Evolutionary conservation across 2,888 invertebrate genomes (phyloP), one percentile per base, ranked within the genome.

Genomic region (Piscicola geometra): DNA sequence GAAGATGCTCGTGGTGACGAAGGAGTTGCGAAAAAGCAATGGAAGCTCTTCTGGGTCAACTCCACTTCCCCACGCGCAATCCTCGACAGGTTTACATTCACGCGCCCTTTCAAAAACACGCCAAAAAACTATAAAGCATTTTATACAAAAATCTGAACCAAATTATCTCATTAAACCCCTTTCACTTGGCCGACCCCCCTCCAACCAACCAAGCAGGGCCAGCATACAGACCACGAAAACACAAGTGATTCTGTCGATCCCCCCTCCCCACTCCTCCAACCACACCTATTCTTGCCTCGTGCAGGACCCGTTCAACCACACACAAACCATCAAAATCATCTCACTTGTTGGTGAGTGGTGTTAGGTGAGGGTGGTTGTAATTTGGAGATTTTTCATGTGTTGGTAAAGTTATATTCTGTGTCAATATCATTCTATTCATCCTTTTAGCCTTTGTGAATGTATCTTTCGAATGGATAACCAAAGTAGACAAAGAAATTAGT

Each of bases 1-100:
- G n/a, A 56, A 3, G 60, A 56, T 18, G 21, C 60, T 9, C 9
- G 21, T 9, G 50, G 9, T 21, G 21, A 47, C 50, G 21, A 47
- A 21, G 12, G 21, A 47, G 21, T 15, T 18, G 9, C 60, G 3
- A 25, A 56, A 25, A 25, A 56, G n/a, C 60, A 56, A 25, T 56
- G 60, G 60, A 56, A 56, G 60, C n/a, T 56, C 15, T 56, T 56
- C n/a, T 56, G 60, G 60, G 60, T 56, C 60, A 56, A 56, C n/a
- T 9, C 60, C 21, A 56, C 60, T 5, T 25, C 21, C n/a, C 15
- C 5, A 21, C 60, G n/a, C 21, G 60, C 60, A 18, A 56, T 5
- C 60, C 60, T 56, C 3, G n/a, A 56, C 60, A 56, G n/a, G 60
- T 56, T 25, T 5, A 15, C 15, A 15, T 15, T 41, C 41, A 41